These are phyloP conservation scores for Tiphia femorata DNA, from an alignment of 2,888 invertebrate species.

Conservation along the genomic window DNA sequence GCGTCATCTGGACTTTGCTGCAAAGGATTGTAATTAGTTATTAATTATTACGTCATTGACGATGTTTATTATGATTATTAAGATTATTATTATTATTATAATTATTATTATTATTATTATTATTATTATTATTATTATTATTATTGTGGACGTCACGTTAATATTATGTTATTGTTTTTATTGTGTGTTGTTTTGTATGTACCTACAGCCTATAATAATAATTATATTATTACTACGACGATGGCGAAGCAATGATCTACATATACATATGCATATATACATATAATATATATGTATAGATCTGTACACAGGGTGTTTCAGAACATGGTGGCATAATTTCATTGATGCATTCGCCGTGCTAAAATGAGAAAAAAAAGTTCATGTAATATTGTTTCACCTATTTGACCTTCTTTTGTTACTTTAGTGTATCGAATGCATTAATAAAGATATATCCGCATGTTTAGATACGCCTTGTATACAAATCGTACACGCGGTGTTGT, in stretches of 20 bases:
- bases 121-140: slow-evolving; percentile 52
- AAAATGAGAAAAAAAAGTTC: too few species aligned
- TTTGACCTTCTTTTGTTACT: too few species aligned
- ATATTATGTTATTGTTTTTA: slow-evolving; percentile 70
- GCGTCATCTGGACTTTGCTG: slow-evolving; percentile 55
- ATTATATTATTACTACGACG: slow-evolving; percentile 42
- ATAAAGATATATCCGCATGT: too few species aligned
- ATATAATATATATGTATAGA: slow-evolving; percentile 8
- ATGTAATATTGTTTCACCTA: too few species aligned
- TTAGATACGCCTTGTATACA: too few species aligned
- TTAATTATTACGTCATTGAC: slow-evolving; percentile 62
- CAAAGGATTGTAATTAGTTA: slow-evolving; percentile 62
- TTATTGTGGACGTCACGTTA: slow-evolving; percentile 68
- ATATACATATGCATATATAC: slow-evolving; percentile 4
- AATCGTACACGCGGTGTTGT: too few species aligned
- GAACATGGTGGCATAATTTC: too few species aligned
- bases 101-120: slow-evolving; percentile 44
- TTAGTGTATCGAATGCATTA: too few species aligned
- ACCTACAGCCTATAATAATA: slow-evolving; percentile 61
- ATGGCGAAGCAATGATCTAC: slow-evolving; percentile 26
- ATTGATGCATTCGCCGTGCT: too few species aligned
- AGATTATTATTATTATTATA: slow-evolving; percentile 55
- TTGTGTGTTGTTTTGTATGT: slow-evolving; percentile 72
- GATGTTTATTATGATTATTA: slow-evolving; percentile 63
- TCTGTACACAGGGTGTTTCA: too few species aligned